These are phyloP conservation scores for Byasa hedistus DNA, from an alignment of 2,888 invertebrate genomes.

Conservation along the genomic window DNA sequence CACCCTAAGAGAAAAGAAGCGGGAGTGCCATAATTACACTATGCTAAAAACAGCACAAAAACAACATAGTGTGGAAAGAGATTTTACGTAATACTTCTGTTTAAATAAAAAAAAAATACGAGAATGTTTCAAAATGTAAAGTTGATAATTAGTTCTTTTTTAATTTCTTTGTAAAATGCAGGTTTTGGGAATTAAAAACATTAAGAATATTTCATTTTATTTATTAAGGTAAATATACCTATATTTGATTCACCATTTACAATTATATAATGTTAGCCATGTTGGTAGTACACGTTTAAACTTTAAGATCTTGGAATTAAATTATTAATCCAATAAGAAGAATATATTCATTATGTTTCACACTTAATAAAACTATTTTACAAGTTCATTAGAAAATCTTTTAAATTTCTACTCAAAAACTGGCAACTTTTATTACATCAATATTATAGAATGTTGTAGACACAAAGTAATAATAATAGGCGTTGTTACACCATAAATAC, in stretches of 20 bases:
- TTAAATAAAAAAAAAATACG: no score
- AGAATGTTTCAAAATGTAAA: no score
- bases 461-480: not conserved
- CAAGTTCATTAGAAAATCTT: not conserved
- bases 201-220: conserved; percentile 52
- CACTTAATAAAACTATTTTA: not conserved
- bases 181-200: conserved; percentile 15
- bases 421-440: not conserved
- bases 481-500: conserved; percentile 1
- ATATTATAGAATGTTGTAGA: not conserved
- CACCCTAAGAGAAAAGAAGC: no score
- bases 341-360: not conserved
- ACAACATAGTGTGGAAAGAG: no score
- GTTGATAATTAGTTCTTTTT: no score
- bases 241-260: conserved; percentile 43
- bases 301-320: not conserved
- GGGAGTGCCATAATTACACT: no score
- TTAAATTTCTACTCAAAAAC: not conserved
- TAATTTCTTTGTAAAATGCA: not conserved
- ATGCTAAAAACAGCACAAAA: no score
- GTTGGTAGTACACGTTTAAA: conserved; percentile 29
- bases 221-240: conserved; percentile 66
- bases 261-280: conserved; percentile 55
- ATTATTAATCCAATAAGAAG: not conserved
- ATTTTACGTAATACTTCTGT: no score